Base-by-base conservation (phyloP, 2,888 invertebrate species). In the Coleophora deauratella region DNA sequence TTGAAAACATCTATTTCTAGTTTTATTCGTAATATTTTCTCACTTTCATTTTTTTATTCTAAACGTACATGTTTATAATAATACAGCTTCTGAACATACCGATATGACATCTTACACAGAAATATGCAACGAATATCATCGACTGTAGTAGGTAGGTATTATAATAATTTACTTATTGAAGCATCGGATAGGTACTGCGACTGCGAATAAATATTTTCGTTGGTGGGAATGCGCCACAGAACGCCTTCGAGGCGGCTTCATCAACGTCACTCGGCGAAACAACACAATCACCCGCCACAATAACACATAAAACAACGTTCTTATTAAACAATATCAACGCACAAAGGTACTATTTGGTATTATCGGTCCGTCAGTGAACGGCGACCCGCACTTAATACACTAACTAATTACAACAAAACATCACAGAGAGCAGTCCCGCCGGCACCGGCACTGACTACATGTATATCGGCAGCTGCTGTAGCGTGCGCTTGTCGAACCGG, bases 51-150 rank as follows among this genome's bases (percentile, higher is more conserved):
- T 74, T 79, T 74, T 82, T 77, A 80, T 57, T 74, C 81, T 84
- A 84, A 78, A 80, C 81, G 78, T 84, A 84, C 79, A 81, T 78
- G 75, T 73, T 74, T 66, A 77, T 71, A 80, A 80, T 81, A 77
- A 80, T 82, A 84, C 82, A 84, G 68, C 71, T 79, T 79, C 81
- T 78, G 82, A 84, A 82, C 84, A 82, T 84, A 82, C 80, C 84
- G 84, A 84, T 82, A 84, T 84, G 84, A 81, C 74, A 80, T 74
- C 72, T 77, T 76, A 81, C 72, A 84, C 78, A 82, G 76, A 78
- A 77, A 73, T 66, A 78, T 79, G 81, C 82, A 82, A 81, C 77
- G 78, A 73, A 79, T 21, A 21, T 75, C 66, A 64, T 75, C 78
- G 75, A 74, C 73, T 75, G 75, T 73, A 80, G 77, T 6, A 21